These are phyloP conservation scores for Hucho hucho DNA, from an alignment of 2,113 vertebrate species.

Conservation along the genomic window DNA sequence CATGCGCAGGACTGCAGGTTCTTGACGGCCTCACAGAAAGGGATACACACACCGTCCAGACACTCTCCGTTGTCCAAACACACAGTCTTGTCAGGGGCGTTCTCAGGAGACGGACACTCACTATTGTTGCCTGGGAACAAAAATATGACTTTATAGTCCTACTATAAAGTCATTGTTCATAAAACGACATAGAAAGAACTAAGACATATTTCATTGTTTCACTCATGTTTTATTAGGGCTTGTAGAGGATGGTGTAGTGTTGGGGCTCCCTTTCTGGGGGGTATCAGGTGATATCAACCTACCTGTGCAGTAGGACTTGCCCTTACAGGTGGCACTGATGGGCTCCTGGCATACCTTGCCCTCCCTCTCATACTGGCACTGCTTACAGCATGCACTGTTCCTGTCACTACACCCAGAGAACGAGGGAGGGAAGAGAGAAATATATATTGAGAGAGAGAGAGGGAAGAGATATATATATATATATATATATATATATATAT, in stretches of 20 bases:
- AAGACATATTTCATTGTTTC: too few species aligned
- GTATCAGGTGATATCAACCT: constrained; percentile 22
- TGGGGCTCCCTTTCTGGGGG: constrained; percentile 3
- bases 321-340: constrained; percentile 94
- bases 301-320: constrained; percentile 92
- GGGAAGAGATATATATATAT: too few species aligned
- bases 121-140: constrained; percentile 81
- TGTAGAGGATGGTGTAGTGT: constrained; percentile 27
- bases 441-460: background rate
- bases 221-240: too few species aligned
- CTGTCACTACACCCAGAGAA: constrained; percentile 76
- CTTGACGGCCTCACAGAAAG: constrained; percentile 88
- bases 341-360: constrained; percentile 90
- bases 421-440: too few species aligned
- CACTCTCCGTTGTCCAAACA: constrained; percentile 92
- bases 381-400: constrained; percentile 93
- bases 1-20: constrained; percentile 86
- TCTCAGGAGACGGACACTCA: constrained; percentile 87
- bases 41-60: constrained; percentile 84
- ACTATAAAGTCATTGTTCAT: too few species aligned
- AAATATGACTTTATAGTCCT: too few species aligned
- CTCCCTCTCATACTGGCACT: constrained; percentile 82
- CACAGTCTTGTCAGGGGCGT: constrained; percentile 77
- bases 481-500: too few species aligned
- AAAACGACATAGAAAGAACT: background rate